Evolutionary conservation across 2,797 vertebrate species (phyloP).

Genomic region (Anisognathus igniventris): DNA sequence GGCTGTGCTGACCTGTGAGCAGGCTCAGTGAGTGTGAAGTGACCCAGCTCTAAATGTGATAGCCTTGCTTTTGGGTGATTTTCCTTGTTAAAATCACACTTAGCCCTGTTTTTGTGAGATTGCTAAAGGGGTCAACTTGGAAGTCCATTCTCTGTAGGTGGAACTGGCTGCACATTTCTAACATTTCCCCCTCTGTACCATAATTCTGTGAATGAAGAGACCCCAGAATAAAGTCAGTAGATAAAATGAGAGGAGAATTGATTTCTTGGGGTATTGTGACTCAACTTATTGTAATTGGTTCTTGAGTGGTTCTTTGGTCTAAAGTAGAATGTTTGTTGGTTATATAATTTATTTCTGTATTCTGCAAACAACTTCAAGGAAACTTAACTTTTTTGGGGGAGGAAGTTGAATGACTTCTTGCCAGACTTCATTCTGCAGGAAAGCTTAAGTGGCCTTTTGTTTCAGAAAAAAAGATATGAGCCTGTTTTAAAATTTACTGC

Average conservation of each 20-base stretch:
- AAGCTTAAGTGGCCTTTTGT: neutral
- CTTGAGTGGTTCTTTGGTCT: neutral
- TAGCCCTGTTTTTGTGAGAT: neutral
- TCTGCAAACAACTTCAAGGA: neutral
- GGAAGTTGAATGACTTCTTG: neutral
- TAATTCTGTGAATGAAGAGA: neutral
- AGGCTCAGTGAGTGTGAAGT: neutral
- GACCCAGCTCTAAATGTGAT: neutral
- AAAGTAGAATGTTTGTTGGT: neutral
- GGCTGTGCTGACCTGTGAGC: rapidly evolving
- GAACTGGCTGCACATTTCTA: neutral
- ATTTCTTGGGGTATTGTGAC: neutral
- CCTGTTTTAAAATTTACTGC: neutral
- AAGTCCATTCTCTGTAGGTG: neutral
- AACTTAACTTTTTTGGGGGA: neutral
- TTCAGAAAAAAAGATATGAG: neutral
- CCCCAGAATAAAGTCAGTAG: neutral
- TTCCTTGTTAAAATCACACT: neutral
- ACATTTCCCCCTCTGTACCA: neutral
- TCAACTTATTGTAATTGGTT: neutral
- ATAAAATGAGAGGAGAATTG: neutral
- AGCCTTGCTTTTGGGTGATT: neutral
- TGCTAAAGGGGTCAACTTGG: neutral
- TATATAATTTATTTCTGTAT: neutral
- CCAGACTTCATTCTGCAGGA: neutral